Conservation (phyloP, 2,113 vertebrate genomes). For the Serilophus lunatus region DNA sequence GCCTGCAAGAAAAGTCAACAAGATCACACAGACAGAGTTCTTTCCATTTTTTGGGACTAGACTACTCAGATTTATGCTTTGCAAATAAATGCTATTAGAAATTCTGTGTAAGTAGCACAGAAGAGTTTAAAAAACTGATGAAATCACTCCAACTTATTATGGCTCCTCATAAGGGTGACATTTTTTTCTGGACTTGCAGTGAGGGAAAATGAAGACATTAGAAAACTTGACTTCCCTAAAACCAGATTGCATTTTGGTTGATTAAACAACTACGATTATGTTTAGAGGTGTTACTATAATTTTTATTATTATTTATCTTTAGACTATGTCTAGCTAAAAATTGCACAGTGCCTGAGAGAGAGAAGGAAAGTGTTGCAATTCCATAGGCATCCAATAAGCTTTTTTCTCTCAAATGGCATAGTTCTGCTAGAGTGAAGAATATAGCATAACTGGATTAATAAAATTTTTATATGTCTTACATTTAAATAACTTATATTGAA, state of each 20-base stretch:
- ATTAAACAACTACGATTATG: not conserved
- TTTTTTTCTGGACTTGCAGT: not conserved
- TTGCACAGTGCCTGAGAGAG: not conserved
- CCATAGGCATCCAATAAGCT: not conserved
- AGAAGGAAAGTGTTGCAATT: not conserved
- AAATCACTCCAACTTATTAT: not conserved
- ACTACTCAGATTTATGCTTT: not conserved
- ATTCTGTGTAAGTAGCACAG: not conserved
- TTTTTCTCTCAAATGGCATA: not conserved
- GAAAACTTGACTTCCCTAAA: not conserved
- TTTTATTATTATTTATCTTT: not conserved
- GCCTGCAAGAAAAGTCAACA: not conserved
- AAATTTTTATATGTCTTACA: slow-evolving; percentile 2
- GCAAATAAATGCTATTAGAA: not conserved
- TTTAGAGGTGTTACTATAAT: not conserved
- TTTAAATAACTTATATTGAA: not conserved
- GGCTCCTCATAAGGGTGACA: not conserved
- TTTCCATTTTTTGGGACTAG: not conserved
- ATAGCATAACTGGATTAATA: not conserved
- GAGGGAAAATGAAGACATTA: not conserved
- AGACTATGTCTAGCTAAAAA: not conserved
- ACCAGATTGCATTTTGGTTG: not conserved
- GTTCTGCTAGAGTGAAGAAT: not conserved
- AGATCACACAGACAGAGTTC: not conserved
- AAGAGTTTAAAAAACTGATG: not conserved